Evolutionary conservation across 2,888 invertebrate species (phyloP).

Genomic region (Cataglyphis altisquamis): DNA sequence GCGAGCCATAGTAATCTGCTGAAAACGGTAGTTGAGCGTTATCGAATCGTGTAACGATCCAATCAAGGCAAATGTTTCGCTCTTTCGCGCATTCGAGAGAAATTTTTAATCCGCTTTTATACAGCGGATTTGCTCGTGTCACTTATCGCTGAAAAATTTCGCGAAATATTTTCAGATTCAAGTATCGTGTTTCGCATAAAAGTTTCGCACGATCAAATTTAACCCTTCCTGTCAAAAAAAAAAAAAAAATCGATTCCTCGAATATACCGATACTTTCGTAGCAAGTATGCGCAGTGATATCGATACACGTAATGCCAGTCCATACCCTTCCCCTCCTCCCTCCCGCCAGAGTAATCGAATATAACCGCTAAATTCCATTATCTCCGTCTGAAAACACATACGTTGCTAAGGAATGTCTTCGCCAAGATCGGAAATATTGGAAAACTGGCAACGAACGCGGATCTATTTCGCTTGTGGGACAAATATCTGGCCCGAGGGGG

Average conservation of each 20-base stretch:
- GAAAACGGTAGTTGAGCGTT: slow-evolving; percentile 46
- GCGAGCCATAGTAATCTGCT: slow-evolving; percentile 34
- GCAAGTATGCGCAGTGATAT: not conserved
- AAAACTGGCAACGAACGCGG: not conserved
- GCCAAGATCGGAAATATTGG: not conserved
- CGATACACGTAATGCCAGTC: not conserved
- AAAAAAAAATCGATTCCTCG: not conserved
- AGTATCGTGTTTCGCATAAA: not conserved
- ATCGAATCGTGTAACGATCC: slow-evolving; percentile 47
- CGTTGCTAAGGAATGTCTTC: not conserved
- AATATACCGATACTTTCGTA: slow-evolving; percentile 7
- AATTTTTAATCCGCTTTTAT: slow-evolving; percentile 36
- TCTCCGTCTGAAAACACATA: not conserved
- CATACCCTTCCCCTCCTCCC: not conserved
- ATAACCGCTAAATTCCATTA: not conserved
- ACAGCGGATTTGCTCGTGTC: slow-evolving; percentile 20
- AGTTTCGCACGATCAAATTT: slow-evolving; percentile 10
- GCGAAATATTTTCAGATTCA: not conserved
- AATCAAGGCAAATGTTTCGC: slow-evolving; percentile 49
- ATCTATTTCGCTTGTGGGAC: not conserved
- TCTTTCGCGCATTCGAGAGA: slow-evolving; percentile 31
- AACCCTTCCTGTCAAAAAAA: not conserved
- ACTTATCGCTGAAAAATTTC: slow-evolving; percentile 39
- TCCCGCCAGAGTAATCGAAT: not conserved
- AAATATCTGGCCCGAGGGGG: not conserved